phyloP scores from a whole-genome alignment of 2,888 invertebrate species.

The Meandrusa payeni region DNA sequence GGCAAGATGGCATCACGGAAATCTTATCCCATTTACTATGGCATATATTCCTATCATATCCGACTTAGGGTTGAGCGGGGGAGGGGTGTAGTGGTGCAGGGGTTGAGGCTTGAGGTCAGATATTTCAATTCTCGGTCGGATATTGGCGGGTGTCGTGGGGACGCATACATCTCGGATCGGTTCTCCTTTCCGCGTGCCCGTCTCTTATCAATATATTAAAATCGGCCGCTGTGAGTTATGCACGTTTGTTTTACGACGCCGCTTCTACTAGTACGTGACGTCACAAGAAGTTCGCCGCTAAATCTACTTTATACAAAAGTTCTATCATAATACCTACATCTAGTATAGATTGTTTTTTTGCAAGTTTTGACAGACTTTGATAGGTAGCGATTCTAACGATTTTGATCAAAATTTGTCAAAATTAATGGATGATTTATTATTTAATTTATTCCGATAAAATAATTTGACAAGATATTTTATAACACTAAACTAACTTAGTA shows the following conservation, averaged over 20 bases:
- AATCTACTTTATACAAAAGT: no score
- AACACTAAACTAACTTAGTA: no score
- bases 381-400: no score
- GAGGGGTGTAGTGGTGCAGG: slow-evolving; percentile 15
- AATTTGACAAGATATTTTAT: no score
- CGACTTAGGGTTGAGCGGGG: slow-evolving; percentile 9
- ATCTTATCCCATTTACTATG: slow-evolving; percentile 27
- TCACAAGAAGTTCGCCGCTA: slow-evolving; percentile 17
- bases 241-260: slow-evolving; percentile 38
- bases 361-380: no score
- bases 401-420: no score
- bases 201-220: slow-evolving; percentile 70
- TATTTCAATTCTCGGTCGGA: slow-evolving; percentile 78
- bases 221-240: slow-evolving; percentile 37
- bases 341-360: no score
- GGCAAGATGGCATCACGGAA: slow-evolving; percentile 19
- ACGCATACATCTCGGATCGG: slow-evolving; percentile 71
- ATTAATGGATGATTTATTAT: no score
- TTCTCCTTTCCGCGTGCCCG: slow-evolving; percentile 41
- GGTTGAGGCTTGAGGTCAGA: slow-evolving; percentile 61
- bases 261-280: slow-evolving; percentile 34
- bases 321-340: no score
- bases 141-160: slow-evolving; percentile 74
- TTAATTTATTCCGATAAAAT: no score
- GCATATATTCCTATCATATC: slow-evolving; percentile 22